Evolutionary conservation across 2,888 invertebrate species (phyloP).

Genomic region (Nemotelus pantherinus): DNA sequence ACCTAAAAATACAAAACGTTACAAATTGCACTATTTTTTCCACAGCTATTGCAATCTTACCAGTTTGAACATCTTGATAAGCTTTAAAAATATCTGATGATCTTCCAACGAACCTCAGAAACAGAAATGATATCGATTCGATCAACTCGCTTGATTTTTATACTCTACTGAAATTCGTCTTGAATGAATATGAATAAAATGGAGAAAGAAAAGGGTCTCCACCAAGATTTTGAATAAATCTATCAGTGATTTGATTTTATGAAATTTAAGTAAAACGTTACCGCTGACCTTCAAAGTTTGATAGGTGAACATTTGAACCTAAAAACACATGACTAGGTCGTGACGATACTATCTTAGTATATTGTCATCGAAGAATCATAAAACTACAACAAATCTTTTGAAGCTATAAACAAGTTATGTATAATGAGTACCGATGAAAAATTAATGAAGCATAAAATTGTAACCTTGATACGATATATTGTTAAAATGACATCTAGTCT

Average conservation of each 20-base stretch:
- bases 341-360: too few species aligned
- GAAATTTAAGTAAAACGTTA: neutral
- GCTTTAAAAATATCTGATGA: neutral
- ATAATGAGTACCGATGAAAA: too few species aligned
- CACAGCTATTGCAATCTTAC: slow-evolving; percentile 10
- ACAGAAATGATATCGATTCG: slow-evolving; percentile 27
- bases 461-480: too few species aligned
- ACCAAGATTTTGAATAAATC: neutral
- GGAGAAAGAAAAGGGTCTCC: slow-evolving; percentile 22
- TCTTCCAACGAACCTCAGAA: neutral
- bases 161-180: slow-evolving; percentile 2
- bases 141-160: slow-evolving; percentile 10
- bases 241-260: neutral
- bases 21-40: neutral
- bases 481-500: too few species aligned
- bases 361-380: too few species aligned
- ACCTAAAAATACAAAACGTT: slow-evolving; percentile 6
- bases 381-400: too few species aligned
- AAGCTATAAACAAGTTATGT: too few species aligned
- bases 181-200: slow-evolving; percentile 1
- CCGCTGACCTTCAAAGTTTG: too few species aligned
- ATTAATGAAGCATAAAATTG: too few species aligned
- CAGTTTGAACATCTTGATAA: slow-evolving; percentile 40
- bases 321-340: too few species aligned
- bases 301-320: too few species aligned